phyloP scores from a whole-genome alignment of 1,140 invertebrate genomes.

The Achatina immaculata region DNA sequence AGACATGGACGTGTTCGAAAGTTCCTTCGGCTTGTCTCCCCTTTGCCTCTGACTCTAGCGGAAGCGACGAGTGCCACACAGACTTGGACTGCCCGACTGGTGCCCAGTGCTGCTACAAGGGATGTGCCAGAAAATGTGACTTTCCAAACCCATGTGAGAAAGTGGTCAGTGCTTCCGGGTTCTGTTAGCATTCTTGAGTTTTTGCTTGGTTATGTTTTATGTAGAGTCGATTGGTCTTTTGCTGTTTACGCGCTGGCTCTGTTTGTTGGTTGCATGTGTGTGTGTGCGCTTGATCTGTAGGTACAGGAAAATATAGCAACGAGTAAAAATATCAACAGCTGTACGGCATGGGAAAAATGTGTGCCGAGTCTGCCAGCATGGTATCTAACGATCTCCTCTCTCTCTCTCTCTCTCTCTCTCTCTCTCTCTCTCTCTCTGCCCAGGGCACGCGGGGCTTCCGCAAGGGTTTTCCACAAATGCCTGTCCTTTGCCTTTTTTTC shows the following conservation, averaged over 20 bases:
- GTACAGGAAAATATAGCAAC: not conserved
- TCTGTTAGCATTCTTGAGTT: too few species aligned
- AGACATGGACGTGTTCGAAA: not conserved
- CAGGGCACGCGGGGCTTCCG: too few species aligned
- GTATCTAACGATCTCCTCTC: too few species aligned
- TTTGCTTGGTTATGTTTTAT: too few species aligned
- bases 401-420: too few species aligned
- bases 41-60: not conserved
- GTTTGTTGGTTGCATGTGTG: not conserved
- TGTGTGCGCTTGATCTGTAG: not conserved
- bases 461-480: too few species aligned
- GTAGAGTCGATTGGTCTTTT: not conserved
- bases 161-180: slow-evolving; percentile 1
- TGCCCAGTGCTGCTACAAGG: slow-evolving; percentile 13
- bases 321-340: not conserved
- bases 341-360: not conserved
- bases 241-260: not conserved
- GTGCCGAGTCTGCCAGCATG: too few species aligned
- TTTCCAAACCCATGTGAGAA: not conserved
- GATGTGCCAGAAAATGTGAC: not conserved
- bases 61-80: not conserved
- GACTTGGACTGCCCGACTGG: not conserved
- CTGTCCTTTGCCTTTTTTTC: too few species aligned
- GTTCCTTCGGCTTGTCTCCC: not conserved
- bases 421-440: too few species aligned